Evolutionary conservation across 2,113 vertebrate genomes (phyloP).

Genomic region (Sinocyclocheilus rhinocerous): DNA sequence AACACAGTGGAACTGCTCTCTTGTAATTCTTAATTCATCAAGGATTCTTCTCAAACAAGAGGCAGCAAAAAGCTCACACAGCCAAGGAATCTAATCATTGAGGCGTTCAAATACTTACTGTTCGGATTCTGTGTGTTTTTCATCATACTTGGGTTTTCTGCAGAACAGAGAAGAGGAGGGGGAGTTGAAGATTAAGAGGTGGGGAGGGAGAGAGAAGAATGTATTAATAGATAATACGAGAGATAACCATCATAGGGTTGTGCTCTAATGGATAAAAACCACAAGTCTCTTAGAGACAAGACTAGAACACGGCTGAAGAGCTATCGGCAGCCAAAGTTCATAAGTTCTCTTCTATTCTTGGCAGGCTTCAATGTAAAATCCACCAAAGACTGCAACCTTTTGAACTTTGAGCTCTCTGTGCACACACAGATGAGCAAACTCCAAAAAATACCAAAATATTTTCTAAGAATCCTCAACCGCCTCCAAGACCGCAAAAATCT

Average conservation of each 20-base stretch:
- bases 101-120: constrained; percentile 76
- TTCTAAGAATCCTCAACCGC: constrained; percentile 4
- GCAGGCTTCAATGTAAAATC: neutral
- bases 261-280: neutral
- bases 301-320: neutral
- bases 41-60: constrained; percentile 40
- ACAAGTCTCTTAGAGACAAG: neutral
- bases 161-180: constrained; percentile 53
- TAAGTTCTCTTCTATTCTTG: neutral
- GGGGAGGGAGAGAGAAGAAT: constrained; percentile 24
- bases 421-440: neutral
- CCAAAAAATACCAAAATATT: neutral
- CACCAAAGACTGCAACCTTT: constrained; percentile 16
- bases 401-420: constrained; percentile 14
- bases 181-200: constrained; percentile 34
- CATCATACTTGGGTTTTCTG: constrained; percentile 93
- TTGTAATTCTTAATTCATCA: constrained; percentile 39
- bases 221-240: constrained; percentile 18
- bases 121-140: constrained; percentile 85
- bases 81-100: neutral
- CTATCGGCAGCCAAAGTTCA: constrained; percentile 1
- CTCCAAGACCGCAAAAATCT: neutral
- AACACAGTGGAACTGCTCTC: constrained; percentile 18
- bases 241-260: neutral
- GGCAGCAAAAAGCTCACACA: neutral